phyloP scores from a whole-genome alignment of 1,140 invertebrate species.

The Cylas formicarius region DNA sequence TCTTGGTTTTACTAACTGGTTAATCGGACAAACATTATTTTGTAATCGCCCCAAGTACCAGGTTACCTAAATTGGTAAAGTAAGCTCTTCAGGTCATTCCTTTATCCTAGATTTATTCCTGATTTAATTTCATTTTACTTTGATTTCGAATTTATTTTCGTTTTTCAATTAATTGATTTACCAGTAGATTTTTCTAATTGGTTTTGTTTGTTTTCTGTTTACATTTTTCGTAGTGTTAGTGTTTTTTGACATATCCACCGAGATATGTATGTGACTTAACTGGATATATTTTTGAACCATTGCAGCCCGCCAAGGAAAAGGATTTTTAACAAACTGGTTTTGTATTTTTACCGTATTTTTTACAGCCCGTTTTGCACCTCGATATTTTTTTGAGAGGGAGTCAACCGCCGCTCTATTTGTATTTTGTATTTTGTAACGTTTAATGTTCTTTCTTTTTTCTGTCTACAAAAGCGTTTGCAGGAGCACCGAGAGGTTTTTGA shows the following conservation, averaged over 20 bases:
- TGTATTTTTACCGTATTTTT: conserved; percentile 37
- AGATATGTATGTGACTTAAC: conserved; percentile 38
- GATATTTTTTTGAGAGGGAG: conserved; percentile 20
- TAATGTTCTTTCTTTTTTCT: conserved; percentile 33
- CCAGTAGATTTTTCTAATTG: conserved; percentile 5
- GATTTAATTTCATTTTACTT: conserved; percentile 7
- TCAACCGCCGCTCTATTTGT: conserved; percentile 1
- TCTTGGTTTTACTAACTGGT: conserved; percentile 11
- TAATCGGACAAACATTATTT: background rate
- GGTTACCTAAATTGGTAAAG: conserved; percentile 14
- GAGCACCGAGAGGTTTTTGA: conserved; percentile 38
- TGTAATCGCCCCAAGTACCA: conserved; percentile 5
- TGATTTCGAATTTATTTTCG: conserved; percentile 7
- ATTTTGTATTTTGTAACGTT: conserved; percentile 14
- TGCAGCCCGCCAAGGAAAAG: conserved; percentile 39
- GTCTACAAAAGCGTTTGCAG: conserved; percentile 45
- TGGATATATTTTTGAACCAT: conserved; percentile 38
- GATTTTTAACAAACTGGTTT: conserved; percentile 41
- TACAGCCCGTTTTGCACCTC: conserved; percentile 33
- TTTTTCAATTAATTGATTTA: conserved; percentile 9
- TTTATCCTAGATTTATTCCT: conserved; percentile 10
- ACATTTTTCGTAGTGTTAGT: conserved; percentile 7
- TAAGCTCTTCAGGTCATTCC: conserved; percentile 18
- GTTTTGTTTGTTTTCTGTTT: conserved; percentile 8
- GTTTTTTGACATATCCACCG: conserved; percentile 42